Base-by-base conservation (phyloP, 2,888 invertebrate species). In the Apomyelois bistriatella region DNA sequence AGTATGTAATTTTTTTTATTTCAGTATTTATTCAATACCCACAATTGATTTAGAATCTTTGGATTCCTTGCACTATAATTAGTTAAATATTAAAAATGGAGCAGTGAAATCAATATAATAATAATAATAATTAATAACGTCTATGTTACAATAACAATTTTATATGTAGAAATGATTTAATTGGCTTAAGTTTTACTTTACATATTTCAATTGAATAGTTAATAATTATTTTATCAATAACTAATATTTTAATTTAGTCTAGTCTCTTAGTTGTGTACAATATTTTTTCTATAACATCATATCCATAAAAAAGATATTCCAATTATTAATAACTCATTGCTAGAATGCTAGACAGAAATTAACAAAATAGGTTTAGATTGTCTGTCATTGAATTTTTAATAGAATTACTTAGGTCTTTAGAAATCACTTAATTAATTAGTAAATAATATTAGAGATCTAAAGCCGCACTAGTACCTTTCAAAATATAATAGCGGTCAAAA, bases 331-430 rank as follows among this genome's bases (percentile, higher is more conserved):
- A 54, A 52, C 53, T 54, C 54, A 57, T 51, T 54, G 53, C 50
- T 68, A 68, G 65, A 59, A 57, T 56, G 68, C 66, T 71, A 68
- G 68, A 64, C 42, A 54, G 52, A 56, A 54, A 55, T 47, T 42
- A 62, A 62, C 53, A 60, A 61, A 56, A 52, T 56, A 57, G 41
- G n/a, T 49, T 48, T 30, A 36, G 48, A 22, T 22, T 3, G 22
- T 22, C 22, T 22, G 22, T 22, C 22, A 22, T 22, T 22, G 5
- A 3, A 2, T 5, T 22, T 3, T 22, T 22, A 22, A n/a, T n/a
- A n/a, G n/a, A n/a, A n/a, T n/a, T n/a, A n/a, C n/a, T n/a, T 22
- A 22, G 5, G 22, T 22, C 22, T 22, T 2, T 22, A 22, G 22
- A 22, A 3, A 5, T 22, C 22, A 22, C 22, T 22, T 3, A 22